Base-by-base conservation (phyloP, 2,797 vertebrate species). In the Champsocephalus esox region DNA sequence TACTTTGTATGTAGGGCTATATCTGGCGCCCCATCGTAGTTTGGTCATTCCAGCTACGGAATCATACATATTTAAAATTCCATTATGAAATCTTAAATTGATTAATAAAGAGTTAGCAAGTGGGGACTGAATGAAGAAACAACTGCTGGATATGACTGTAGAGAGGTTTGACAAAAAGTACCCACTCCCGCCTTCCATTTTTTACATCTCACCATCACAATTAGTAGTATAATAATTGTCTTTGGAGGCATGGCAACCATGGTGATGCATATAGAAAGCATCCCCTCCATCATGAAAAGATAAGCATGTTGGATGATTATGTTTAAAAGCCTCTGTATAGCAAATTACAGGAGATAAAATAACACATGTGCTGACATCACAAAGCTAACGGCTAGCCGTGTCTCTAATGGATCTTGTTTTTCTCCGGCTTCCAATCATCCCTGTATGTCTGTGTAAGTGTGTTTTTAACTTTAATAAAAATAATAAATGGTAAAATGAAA, bases 41-140 rank as follows among this genome's bases (percentile, higher is more conserved):
- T 82, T 60, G 66, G 65, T 65, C 81, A 70, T 57, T 50, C 48
- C 58, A 21, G 76, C 66, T 45, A 58, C 66, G 45, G 81, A 72
- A 55, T 70, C 65, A 80, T 89, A 66, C 74, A 90, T 87, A 80
- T 84, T 90, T 85, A 82, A 90, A 86, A 85, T 87, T 75, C 76
- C 77, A 83, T 87, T 80, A 86, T 83, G 52, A 83, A 86, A 81
- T 79, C 73, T 82, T 79, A 74, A 87, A 88, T 82, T 63, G 66
- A 77, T 84, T 86, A 59, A 73, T 83, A 68, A 78, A 83, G 50
- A 63, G 49, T 62, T 65, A 24, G 54, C 54, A 79, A 79, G 72
- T 74, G 57, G 51, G 61, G 76, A 41, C 38, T 50, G 61, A 58
- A 19, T 21, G 32, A 73, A 28, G 45, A 68, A 77, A 55, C 70